Percentiles rank a stretch among this genome's conserved stretches.
Evolutionary conservation across 2,113 vertebrate genomes (phyloP).

Genomic region (Regulus satrapa): DNA sequence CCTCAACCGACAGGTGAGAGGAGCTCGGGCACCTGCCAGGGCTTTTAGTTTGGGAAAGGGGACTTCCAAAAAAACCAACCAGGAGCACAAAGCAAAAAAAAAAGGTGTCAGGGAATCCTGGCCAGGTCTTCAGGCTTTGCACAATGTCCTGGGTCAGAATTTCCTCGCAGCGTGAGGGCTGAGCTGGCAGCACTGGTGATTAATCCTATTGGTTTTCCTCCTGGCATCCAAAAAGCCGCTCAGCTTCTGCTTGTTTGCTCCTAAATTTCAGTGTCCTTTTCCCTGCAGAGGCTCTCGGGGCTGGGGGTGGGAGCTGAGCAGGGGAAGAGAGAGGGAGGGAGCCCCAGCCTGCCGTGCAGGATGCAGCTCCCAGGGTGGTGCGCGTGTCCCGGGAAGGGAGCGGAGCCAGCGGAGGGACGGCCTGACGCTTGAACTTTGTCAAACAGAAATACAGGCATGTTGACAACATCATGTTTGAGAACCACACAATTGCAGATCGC

Average conservation of each 20-base stretch:
- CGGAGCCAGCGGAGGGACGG: background rate
- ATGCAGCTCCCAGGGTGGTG: background rate
- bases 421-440: conserved; percentile 27
- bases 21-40: background rate
- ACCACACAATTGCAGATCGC: conserved; percentile 96
- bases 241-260: background rate
- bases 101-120: background rate
- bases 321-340: background rate
- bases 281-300: background rate
- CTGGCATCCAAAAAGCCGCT: background rate
- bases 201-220: background rate
- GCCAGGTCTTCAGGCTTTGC: background rate
- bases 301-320: background rate
- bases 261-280: background rate
- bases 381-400: background rate
- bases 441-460: conserved; percentile 96
- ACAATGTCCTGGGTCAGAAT: background rate
- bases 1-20: conserved; percentile 91
- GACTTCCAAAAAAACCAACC: background rate
- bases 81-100: background rate
- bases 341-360: background rate
- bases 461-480: conserved; percentile 99
- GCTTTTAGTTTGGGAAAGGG: background rate
- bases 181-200: background rate
- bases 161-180: background rate